Conservation (phyloP, 2,113 vertebrate genomes). For the Eretmochelys imbricata region DNA sequence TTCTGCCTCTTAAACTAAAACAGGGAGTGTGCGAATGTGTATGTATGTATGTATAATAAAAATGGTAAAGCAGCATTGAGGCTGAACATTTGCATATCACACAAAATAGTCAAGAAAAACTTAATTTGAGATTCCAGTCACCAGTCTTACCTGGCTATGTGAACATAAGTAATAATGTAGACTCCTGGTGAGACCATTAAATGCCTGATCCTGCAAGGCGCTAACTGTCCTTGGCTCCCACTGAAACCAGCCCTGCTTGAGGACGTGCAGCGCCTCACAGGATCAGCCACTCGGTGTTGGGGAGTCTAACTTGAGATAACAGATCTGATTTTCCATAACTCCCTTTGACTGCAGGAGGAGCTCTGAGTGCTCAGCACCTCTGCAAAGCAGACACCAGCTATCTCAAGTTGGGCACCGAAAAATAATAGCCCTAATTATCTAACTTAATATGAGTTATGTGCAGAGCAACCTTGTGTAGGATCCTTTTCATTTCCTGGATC, state of each 20-base stretch:
- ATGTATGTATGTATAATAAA: background rate
- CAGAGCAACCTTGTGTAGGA: background rate
- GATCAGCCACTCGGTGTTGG: background rate
- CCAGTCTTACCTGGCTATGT: background rate
- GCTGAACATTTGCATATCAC: background rate
- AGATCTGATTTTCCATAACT: background rate
- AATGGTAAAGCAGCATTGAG: background rate
- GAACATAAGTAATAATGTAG: fast-evolving
- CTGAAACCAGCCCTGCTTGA: background rate
- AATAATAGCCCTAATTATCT: background rate
- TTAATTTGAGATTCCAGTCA: background rate
- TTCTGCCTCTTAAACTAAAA: background rate
- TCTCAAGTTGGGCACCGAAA: too few species aligned
- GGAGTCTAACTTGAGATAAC: background rate
- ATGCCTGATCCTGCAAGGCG: background rate
- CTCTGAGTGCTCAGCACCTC: background rate
- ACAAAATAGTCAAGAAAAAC: background rate
- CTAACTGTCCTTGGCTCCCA: background rate
- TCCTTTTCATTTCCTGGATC: background rate
- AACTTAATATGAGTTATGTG: background rate
- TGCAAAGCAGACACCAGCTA: fast-evolving
- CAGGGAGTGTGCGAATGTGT: background rate
- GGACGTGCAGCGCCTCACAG: background rate
- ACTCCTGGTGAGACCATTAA: too few species aligned
- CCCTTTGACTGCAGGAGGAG: background rate